These are phyloP conservation scores for Darevskia mixta DNA, from an alignment of 2,797 vertebrate genomes.

Conservation along the genomic window DNA sequence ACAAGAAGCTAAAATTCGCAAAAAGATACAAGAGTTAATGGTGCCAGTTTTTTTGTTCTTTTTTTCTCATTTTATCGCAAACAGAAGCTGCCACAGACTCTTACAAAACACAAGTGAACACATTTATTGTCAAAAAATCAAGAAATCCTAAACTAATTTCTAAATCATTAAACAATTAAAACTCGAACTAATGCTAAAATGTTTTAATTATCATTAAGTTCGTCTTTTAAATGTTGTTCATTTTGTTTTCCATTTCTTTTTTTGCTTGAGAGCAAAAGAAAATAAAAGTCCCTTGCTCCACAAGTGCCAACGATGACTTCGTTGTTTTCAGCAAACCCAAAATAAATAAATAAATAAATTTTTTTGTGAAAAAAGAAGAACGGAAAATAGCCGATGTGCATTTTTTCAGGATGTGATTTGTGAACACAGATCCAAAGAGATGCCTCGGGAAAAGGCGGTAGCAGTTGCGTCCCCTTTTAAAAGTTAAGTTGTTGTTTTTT, in stretches of 20 bases:
- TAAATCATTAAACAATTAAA: slow-evolving; percentile 65
- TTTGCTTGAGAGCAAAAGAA: slow-evolving; percentile 48
- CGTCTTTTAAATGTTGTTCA: slow-evolving; percentile 49
- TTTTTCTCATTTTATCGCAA: slow-evolving; percentile 88
- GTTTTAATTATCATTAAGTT: slow-evolving; percentile 63
- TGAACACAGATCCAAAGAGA: slow-evolving; percentile 32
- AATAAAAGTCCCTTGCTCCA: slow-evolving; percentile 27
- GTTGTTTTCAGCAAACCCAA: slow-evolving; percentile 35
- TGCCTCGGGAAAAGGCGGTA: slow-evolving; percentile 17
- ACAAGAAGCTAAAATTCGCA: slow-evolving; percentile 96
- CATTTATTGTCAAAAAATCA: slow-evolving; percentile 79
- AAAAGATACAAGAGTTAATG: slow-evolving; percentile 95
- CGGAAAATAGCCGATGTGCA: slow-evolving; percentile 35
- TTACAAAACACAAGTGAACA: slow-evolving; percentile 92
- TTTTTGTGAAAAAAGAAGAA: too few species aligned
- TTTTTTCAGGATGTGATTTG: slow-evolving; percentile 30
- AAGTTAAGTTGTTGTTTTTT: not conserved
- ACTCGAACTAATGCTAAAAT: slow-evolving; percentile 84
- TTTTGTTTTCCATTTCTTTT: slow-evolving; percentile 10
- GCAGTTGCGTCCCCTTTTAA: slow-evolving; percentile 23
- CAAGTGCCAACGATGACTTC: slow-evolving; percentile 15
- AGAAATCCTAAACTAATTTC: slow-evolving; percentile 84
- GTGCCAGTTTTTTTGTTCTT: slow-evolving; percentile 86
- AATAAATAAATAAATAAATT: slow-evolving; percentile 38
- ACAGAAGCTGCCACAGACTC: slow-evolving; percentile 96